Conservation (phyloP, 2,797 vertebrate species). For the Catostomus latipinnis region DNA sequence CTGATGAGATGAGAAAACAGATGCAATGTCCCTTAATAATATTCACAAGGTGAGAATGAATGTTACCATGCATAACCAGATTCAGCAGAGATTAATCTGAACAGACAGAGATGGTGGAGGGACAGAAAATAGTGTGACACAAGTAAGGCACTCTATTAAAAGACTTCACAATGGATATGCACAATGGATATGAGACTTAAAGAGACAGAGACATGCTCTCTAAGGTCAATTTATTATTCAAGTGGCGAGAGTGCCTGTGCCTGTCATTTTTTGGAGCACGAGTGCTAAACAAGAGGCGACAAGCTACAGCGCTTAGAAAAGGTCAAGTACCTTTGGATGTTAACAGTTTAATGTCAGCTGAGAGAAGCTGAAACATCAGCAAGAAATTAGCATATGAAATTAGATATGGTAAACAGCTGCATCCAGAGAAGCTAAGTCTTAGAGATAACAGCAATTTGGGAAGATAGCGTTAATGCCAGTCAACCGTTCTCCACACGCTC, state of each 20-base stretch:
- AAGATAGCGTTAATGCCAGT: constrained; percentile 10
- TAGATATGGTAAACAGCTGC: constrained; percentile 28
- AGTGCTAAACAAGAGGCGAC: constrained; percentile 63
- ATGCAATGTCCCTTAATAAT: constrained; percentile 26
- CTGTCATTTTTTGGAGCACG: constrained; percentile 59
- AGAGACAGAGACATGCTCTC: constrained; percentile 49
- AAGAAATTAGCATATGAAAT: constrained; percentile 61
- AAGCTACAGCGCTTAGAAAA: constrained; percentile 66
- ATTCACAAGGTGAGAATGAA: constrained; percentile 59
- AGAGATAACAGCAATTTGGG: constrained; percentile 14
- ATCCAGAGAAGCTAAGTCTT: neutral
- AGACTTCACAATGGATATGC: constrained; percentile 17
- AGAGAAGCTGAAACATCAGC: constrained; percentile 57
- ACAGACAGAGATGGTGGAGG: constrained; percentile 37
- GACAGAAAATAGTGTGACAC: constrained; percentile 26
- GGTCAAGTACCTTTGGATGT: constrained; percentile 72
- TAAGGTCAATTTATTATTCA: constrained; percentile 55
- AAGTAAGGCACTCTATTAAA: constrained; percentile 36
- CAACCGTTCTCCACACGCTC: neutral
- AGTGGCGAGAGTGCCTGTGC: constrained; percentile 56
- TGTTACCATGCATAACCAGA: constrained; percentile 29
- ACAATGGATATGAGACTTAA: constrained; percentile 26
- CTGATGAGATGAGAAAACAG: constrained; percentile 52
- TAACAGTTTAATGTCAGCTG: constrained; percentile 69
- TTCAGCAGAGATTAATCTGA: constrained; percentile 32